Evolutionary conservation across 2,888 invertebrate genomes (phyloP), one percentile per base, ranked within the genome.

Genomic region (Brenthis hecate): DNA sequence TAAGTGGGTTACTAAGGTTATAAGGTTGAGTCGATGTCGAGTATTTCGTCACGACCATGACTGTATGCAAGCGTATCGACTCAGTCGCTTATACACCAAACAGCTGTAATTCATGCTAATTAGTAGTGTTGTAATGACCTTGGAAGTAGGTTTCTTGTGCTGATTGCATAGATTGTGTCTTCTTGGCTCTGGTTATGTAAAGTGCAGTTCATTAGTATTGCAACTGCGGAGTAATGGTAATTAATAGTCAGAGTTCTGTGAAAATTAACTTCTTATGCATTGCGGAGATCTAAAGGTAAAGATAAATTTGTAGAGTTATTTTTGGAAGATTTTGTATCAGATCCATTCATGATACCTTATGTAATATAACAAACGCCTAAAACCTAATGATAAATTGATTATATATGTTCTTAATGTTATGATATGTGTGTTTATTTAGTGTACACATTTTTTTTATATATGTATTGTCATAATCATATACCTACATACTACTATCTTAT

Each of bases 31-130:
- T 48, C 65, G 67, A 65, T 51, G 68, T 62, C 56, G 70, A 65
- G 62, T 65, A 58, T 74, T 71, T 72, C 71, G 62, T 71, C 69
- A 71, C 61, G 53, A 53, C 62, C 48, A 28, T 68, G 61, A 65
- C 63, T 69, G 66, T 69, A 57, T 62, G 63, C 55, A 65, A 50
- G 50, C 60, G 60, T 60, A 50, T 32, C 19, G 19, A 60, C 50
- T 51, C 56, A 61, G 32, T 80, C 79, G 79, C 76, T 75, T 80
- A 78, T 81, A 80, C 80, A 79, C 80, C 77, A 80, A 82, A 77
- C 77, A 75, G 74, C 77, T 80, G 81, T 79, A 82, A 81, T 81
- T 81, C 80, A 83, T 82, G 84, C 81, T 86, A 86, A 86, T 87
- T 83, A 79, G 77, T 74, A 75, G 80, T 81, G 80, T 82, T 75